phyloP scores from a whole-genome alignment of 2,113 vertebrate genomes.

The Bettongia penicillata region DNA sequence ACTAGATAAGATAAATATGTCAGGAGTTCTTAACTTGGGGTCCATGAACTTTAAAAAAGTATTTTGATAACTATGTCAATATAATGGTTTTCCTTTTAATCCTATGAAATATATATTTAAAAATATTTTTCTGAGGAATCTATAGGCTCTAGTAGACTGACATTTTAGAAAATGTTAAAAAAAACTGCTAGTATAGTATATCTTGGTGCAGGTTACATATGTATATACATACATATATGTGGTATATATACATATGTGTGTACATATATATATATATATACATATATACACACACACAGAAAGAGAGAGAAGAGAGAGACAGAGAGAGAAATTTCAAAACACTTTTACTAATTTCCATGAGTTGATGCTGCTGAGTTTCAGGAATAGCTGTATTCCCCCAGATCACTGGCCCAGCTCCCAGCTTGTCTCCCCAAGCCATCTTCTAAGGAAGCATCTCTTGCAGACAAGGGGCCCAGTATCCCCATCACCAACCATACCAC shows the following conservation, averaged over 20 bases:
- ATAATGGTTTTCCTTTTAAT: not conserved
- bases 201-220: not conserved
- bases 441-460: not conserved
- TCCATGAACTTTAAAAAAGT: not conserved
- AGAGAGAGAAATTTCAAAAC: not conserved
- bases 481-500: not conserved
- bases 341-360: not conserved
- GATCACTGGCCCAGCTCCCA: not conserved
- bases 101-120: not conserved
- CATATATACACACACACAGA: no score
- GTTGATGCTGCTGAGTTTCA: not conserved
- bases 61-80: not conserved
- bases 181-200: not conserved
- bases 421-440: not conserved
- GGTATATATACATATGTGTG: no score
- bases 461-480: not conserved
- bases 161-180: not conserved
- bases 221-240: no score
- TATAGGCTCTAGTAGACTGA: not conserved
- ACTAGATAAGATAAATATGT: no score
- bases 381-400: not conserved
- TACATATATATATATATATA: no score
- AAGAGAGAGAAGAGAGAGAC: no score
- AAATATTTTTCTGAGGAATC: not conserved
- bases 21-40: no score